A percentile compares a stretch with the other conserved stretches of the same genome.
These are phyloP conservation scores for Oscheius sp. DNA, from an alignment of 2,888 invertebrate genomes.

Conservation along the genomic window DNA sequence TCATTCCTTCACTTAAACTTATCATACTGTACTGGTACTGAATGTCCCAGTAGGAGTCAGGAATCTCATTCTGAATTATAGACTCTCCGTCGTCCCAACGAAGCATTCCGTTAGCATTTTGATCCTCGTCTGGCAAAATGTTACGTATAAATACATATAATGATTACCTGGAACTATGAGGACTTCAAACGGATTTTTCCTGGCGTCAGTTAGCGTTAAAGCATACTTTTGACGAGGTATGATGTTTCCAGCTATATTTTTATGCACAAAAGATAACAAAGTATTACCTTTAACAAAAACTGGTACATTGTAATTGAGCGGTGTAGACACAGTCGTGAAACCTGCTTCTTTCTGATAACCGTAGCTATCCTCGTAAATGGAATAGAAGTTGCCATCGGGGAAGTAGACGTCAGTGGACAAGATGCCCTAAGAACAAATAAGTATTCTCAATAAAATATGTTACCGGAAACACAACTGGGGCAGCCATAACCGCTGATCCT, in stretches of 20 bases:
- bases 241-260: constrained; percentile 76
- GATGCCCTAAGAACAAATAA: too few relatives aligned
- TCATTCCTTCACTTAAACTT: not conserved
- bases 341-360: constrained; percentile 53
- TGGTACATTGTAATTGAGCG: constrained; percentile 58
- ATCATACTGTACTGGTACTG: constrained; percentile 2
- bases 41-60: constrained; percentile 29
- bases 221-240: constrained; percentile 76
- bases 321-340: constrained; percentile 57
- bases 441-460: too few relatives aligned
- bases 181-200: constrained; percentile 81
- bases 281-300: constrained; percentile 61
- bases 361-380: constrained; percentile 57
- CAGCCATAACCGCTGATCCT: constrained; percentile 66
- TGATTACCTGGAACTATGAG: constrained; percentile 74
- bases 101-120: constrained; percentile 55
- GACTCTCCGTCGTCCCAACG: constrained; percentile 67
- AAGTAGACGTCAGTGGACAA: constrained; percentile 69
- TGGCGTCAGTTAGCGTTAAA: constrained; percentile 69
- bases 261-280: not conserved
- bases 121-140: not conserved
- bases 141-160: too few relatives aligned
- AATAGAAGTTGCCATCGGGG: constrained; percentile 74
- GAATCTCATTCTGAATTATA: too few relatives aligned
- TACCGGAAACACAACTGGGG: constrained; percentile 60